Conservation (phyloP, 2,888 invertebrate species). For the Dioctria linearis region DNA sequence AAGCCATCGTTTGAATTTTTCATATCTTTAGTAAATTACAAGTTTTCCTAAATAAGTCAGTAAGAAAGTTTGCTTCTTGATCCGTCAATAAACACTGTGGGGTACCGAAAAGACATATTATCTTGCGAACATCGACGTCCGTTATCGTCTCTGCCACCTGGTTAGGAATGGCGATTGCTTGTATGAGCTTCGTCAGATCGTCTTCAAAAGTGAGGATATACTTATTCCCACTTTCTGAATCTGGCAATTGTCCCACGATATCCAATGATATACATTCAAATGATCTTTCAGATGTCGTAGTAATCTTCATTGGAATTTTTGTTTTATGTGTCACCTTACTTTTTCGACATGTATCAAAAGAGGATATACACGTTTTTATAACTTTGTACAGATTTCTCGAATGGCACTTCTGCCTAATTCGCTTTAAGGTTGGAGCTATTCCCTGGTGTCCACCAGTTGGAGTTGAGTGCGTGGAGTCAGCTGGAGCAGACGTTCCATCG, state of each 20-base stretch:
- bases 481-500: no score
- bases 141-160: slow-evolving; percentile 64
- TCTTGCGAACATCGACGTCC: no score
- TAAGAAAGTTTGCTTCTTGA: no score
- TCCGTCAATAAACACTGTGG: no score
- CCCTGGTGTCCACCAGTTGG: slow-evolving; percentile 60
- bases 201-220: slow-evolving; percentile 64
- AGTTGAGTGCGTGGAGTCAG: no score
- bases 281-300: slow-evolving; percentile 62
- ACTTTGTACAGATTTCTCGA: slow-evolving; percentile 64
- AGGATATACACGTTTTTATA: slow-evolving; percentile 62
- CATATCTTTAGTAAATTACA: no score
- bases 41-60: no score
- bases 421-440: slow-evolving; percentile 60
- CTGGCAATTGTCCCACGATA: slow-evolving; percentile 63
- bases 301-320: slow-evolving; percentile 63
- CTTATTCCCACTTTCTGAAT: slow-evolving; percentile 57
- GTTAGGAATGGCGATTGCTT: slow-evolving; percentile 62
- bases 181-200: slow-evolving; percentile 65
- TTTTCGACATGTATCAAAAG: slow-evolving; percentile 60
- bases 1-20: no score
- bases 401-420: slow-evolving; percentile 61
- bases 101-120: no score
- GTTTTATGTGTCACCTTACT: slow-evolving; percentile 58
- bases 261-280: slow-evolving; percentile 63